These are phyloP conservation scores for Zaprionus lineosus DNA, from an alignment of 2,888 invertebrate species.

Conservation along the genomic window DNA sequence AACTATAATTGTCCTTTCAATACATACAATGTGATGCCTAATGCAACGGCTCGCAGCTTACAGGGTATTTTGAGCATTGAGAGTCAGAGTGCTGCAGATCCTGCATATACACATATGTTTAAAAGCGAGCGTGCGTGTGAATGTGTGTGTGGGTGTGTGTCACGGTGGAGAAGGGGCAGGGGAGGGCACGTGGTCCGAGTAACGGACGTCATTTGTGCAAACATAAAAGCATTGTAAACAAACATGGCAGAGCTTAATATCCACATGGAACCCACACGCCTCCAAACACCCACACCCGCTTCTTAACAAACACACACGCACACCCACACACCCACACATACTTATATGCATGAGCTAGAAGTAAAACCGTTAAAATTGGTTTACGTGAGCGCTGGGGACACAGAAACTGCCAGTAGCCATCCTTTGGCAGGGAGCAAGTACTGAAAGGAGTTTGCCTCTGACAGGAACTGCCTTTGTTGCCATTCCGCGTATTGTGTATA, in stretches of 20 bases:
- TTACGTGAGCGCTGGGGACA: conserved; percentile 56
- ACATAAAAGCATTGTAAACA: conserved; percentile 79
- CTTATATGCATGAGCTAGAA: conserved; percentile 55
- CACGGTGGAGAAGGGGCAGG: neutral
- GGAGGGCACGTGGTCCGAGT: conserved; percentile 45
- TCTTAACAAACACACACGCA: conserved; percentile 6
- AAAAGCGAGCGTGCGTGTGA: neutral
- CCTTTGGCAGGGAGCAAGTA: no score
- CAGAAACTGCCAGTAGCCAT: conserved; percentile 16
- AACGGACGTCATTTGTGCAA: conserved; percentile 72
- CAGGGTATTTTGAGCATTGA: conserved; percentile 45
- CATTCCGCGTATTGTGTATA: conserved; percentile 8
- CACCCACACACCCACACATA: conserved; percentile 9
- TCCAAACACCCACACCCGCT: no score
- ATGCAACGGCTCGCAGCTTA: no score
- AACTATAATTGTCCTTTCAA: no score
- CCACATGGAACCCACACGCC: conserved; percentile 20
- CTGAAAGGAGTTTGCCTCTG: conserved; percentile 33
- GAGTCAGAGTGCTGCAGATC: no score
- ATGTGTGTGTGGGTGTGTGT: neutral
- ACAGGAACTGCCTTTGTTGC: conserved; percentile 55
- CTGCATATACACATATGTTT: neutral
- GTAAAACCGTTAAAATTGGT: conserved; percentile 78
- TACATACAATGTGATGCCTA: no score
- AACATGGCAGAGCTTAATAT: conserved; percentile 63